phyloP scores from a whole-genome alignment of 2,888 invertebrate genomes.

The Auanema sp. region DNA sequence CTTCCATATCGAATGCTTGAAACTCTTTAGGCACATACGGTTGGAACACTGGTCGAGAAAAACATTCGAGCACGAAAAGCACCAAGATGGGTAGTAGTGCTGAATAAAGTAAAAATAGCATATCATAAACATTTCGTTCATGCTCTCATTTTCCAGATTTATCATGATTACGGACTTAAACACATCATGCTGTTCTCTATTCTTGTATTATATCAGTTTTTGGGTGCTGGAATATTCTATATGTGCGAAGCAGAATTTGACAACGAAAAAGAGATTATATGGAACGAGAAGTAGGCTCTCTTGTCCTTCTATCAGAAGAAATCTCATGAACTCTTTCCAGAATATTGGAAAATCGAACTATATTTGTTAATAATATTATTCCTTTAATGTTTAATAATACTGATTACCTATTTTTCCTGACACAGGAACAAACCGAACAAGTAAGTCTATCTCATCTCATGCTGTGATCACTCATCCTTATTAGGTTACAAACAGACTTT shows the following conservation, averaged over 20 bases:
- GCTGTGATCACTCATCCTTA: not conserved
- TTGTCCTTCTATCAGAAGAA: not conserved
- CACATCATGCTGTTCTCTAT: slow-evolving; percentile 43
- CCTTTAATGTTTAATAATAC: slow-evolving; percentile 57
- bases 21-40: not conserved
- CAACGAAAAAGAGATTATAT: slow-evolving; percentile 35
- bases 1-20: not conserved
- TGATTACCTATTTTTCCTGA: slow-evolving; percentile 51
- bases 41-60: not conserved
- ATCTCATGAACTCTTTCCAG: slow-evolving; percentile 13
- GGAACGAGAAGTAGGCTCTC: slow-evolving; percentile 26
- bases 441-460: slow-evolving; percentile 21
- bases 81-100: slow-evolving; percentile 45
- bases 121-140: no score
- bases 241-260: slow-evolving; percentile 45
- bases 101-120: slow-evolving; percentile 24
- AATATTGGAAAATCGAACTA: slow-evolving; percentile 42
- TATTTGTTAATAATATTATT: slow-evolving; percentile 45
- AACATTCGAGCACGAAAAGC: slow-evolving; percentile 25
- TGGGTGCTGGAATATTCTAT: slow-evolving; percentile 52
- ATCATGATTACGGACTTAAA: slow-evolving; percentile 55
- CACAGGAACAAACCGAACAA: slow-evolving; percentile 39
- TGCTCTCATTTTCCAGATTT: slow-evolving; percentile 27
- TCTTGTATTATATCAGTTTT: slow-evolving; percentile 48
- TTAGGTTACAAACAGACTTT: slow-evolving; percentile 36